Percentiles rank a stretch among this genome's conserved stretches.
These are phyloP conservation scores for Trematomus loennbergii DNA, from an alignment of 2,113 vertebrate genomes.

Conservation along the genomic window DNA sequence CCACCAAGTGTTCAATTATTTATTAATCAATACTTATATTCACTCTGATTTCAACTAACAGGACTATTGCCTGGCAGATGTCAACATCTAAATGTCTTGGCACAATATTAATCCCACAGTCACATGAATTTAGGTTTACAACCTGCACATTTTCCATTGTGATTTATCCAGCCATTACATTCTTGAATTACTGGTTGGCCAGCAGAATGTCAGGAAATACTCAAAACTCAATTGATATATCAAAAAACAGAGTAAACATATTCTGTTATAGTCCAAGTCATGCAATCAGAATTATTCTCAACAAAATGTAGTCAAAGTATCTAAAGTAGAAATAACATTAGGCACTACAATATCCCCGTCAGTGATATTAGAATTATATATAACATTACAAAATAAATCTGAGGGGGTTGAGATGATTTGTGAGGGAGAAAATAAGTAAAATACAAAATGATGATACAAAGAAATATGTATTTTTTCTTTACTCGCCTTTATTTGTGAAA, in stretches of 20 bases:
- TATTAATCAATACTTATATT: background rate
- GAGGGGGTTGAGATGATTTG: background rate
- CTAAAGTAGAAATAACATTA: background rate
- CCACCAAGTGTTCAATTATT: background rate
- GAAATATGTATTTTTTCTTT: background rate
- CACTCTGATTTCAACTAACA: background rate
- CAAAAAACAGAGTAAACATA: background rate
- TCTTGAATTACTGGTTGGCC: background rate
- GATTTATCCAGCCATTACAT: background rate
- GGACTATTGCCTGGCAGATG: background rate
- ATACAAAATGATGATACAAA: background rate
- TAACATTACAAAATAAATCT: background rate
- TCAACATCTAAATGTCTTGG: background rate
- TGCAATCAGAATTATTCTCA: background rate
- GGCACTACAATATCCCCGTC: background rate
- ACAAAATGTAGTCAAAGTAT: background rate
- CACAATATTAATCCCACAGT: background rate
- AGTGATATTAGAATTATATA: background rate
- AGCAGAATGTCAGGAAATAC: background rate
- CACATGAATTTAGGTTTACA: background rate
- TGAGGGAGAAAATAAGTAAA: background rate
- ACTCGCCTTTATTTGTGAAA: background rate
- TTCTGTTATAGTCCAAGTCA: background rate
- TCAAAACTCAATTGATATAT: background rate
- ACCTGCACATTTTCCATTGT: background rate